Base-by-base conservation (phyloP, 2,888 invertebrate genomes). In the Salticus scenicus region DNA sequence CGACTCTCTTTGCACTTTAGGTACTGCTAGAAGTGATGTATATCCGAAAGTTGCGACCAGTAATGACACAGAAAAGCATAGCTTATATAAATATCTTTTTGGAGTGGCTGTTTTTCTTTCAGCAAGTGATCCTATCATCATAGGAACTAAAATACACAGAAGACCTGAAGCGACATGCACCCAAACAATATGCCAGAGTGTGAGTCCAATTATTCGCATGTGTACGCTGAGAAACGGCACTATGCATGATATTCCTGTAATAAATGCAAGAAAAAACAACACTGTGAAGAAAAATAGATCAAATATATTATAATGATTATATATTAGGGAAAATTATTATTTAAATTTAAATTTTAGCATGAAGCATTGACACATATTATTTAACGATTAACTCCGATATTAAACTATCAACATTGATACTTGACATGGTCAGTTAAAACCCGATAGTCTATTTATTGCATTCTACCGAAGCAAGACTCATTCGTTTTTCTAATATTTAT, bases 211-310 rank as follows among this genome's bases (percentile, higher is more conserved):
- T 85, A 93, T 92, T 88, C 93, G 92, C 94, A 96, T 95, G 91
- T 95, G 96, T 83, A 95, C 92, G 24, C 95, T 94, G 87, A 97
- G 94, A 91, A 96, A 95, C 8, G 97, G 95, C 90, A 95, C 94
- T 88, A 97, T 93, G 89, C 95, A 95, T 88, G 96, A 96, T 89
- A 97, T 92, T 89, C 95, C 97, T 97, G 91, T 20, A 70, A 73
- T 17, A 47, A 47, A 47, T n/a, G n/a, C n/a, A n/a, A n/a, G n/a
- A n/a, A n/a, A n/a, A n/a, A 8, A 14, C 14, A 41, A 41, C 10
- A 14, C 17, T 42, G 17, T 14, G 42, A 14, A 42, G 17, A 42
- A 17, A 42, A 42, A 42, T 42, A 1, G 14, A 42, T 42, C 42
- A 17, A 12, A 42, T 42, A 17, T n/a, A 42, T 42, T 42, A 42